phyloP scores from a whole-genome alignment of 2,113 vertebrate species.

The Alethe castanea region DNA sequence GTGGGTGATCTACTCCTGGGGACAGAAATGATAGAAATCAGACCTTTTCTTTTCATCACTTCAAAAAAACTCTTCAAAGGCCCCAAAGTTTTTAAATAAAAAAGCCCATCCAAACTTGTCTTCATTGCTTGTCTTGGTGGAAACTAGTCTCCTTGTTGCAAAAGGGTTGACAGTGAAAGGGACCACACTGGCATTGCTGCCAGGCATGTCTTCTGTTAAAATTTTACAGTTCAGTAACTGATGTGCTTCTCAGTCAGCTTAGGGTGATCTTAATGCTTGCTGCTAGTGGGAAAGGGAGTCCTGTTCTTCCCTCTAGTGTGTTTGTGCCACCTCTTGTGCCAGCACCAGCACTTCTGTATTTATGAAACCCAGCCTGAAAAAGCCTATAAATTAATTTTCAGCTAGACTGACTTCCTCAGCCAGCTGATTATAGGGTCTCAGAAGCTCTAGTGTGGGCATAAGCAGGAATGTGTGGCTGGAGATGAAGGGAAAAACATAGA shows the following conservation, averaged over 20 bases:
- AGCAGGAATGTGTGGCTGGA: background rate
- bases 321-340: background rate
- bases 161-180: background rate
- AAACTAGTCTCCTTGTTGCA: background rate
- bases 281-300: background rate
- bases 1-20: background rate
- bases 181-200: background rate
- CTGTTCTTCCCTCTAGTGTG: background rate
- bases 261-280: background rate
- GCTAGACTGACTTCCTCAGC: background rate
- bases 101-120: background rate
- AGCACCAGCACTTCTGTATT: background rate
- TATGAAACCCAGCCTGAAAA: background rate
- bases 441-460: background rate
- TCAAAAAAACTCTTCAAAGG: fast-evolving
- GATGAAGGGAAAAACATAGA: background rate
- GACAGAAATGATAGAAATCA: background rate
- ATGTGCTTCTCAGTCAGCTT: background rate
- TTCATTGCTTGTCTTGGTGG: background rate
- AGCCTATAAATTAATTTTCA: slow-evolving; percentile 33
- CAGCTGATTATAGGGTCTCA: background rate
- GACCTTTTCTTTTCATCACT: background rate
- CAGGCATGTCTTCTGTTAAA: background rate
- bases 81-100: background rate
- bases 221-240: slow-evolving; percentile 3